Evolutionary conservation across 2,888 invertebrate species (phyloP).

Genomic region (Melanotus villosus): DNA sequence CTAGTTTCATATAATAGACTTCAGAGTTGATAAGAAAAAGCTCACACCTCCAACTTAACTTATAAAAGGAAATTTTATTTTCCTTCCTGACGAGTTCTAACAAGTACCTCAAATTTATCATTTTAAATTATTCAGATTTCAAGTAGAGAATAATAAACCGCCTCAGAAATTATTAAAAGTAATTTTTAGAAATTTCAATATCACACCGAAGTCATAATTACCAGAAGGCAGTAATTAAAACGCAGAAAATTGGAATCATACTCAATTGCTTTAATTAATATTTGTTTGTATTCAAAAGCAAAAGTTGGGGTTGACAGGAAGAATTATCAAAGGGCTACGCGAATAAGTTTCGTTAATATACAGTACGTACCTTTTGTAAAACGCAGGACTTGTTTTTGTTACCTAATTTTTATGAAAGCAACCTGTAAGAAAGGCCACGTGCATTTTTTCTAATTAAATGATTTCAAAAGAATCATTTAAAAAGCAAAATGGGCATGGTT

Average conservation of each 20-base stretch:
- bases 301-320: conserved; percentile 6
- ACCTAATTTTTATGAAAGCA: no score
- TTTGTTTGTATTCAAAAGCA: conserved; percentile 20
- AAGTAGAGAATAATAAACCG: neutral
- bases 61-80: no score
- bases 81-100: neutral
- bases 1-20: no score
- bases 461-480: no score
- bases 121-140: neutral
- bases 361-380: conserved; percentile 1
- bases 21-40: no score
- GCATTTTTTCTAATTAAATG: no score
- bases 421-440: no score
- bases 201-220: neutral
- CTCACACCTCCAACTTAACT: no score
- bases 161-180: conserved; percentile 2
- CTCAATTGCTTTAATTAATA: conserved; percentile 18
- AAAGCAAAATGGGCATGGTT: no score
- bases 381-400: no score
- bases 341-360: neutral
- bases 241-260: conserved; percentile 13
- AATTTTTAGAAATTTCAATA: neutral
- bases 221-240: conserved; percentile 8
- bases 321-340: conserved; percentile 4
- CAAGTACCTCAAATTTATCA: neutral